A percentile compares a stretch with the other conserved stretches of the same genome.
Evolutionary conservation across 2,797 vertebrate species (phyloP).

Genomic region (Chromis chromis): DNA sequence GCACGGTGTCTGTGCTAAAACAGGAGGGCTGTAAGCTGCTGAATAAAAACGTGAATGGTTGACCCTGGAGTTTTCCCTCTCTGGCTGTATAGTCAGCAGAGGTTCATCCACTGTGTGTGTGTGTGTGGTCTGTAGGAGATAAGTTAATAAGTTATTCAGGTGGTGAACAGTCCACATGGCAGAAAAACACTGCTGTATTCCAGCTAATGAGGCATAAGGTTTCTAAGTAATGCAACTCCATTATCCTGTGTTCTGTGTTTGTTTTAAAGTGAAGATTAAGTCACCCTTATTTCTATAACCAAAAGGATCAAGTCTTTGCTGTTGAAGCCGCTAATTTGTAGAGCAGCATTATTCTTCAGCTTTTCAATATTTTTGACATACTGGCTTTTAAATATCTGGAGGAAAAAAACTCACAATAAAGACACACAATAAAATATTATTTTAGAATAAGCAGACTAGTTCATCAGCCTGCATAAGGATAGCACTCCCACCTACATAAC

Average conservation of each 20-base stretch:
- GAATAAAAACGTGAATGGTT: not conserved
- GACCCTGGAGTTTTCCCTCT: conserved; percentile 1
- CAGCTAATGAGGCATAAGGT: conserved; percentile 12
- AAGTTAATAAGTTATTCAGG: conserved; percentile 18
- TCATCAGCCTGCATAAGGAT: too few species aligned
- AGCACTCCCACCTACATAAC: too few species aligned
- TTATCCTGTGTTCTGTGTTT: not conserved
- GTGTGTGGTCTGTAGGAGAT: conserved; percentile 15
- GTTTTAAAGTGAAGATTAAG: too few species aligned
- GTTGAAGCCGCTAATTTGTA: too few species aligned
- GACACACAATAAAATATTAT: too few species aligned
- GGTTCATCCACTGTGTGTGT: not conserved
- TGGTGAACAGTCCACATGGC: not conserved
- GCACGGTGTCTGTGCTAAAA: not conserved
- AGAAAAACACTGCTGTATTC: not conserved
- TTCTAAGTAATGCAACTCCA: not conserved
- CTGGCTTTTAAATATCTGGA: too few species aligned
- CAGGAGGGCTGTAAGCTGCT: not conserved
- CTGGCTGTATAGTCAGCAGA: not conserved
- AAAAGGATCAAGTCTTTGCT: too few species aligned
- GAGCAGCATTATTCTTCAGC: too few species aligned
- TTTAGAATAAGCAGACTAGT: too few species aligned
- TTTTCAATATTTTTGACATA: too few species aligned
- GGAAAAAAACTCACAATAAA: too few species aligned
- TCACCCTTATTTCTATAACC: too few species aligned